These are phyloP conservation scores for Microtus montanus DNA, from an alignment of 2,113 vertebrate genomes.

Conservation along the genomic window DNA sequence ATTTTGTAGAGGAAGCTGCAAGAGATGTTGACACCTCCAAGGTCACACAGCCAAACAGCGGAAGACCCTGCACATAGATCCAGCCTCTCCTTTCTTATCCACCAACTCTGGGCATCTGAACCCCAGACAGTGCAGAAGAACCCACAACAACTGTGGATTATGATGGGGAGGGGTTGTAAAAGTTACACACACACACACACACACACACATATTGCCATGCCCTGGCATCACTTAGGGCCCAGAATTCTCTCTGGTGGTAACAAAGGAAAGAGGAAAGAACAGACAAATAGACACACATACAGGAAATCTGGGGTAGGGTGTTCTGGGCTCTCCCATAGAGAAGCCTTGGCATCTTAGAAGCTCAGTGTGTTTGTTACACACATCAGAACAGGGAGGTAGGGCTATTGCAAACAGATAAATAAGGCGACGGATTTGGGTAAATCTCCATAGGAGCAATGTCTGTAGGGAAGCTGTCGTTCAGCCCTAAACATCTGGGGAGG, in stretches of 20 bases:
- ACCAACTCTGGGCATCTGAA: not conserved
- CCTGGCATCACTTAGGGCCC: not conserved
- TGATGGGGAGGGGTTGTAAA: not conserved
- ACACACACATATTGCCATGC: not conserved
- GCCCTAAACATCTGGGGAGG: too few species aligned
- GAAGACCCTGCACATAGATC: not conserved
- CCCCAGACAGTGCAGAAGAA: accelerated
- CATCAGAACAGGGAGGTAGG: not conserved
- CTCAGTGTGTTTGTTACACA: not conserved
- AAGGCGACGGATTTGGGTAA: not conserved
- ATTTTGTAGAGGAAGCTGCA: too few species aligned
- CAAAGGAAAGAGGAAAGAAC: not conserved
- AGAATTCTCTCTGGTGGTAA: not conserved
- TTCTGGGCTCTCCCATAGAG: not conserved
- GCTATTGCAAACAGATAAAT: not conserved
- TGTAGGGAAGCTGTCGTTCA: not conserved
- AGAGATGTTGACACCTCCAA: not conserved
- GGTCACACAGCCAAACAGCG: accelerated
- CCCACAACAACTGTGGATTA: not conserved
- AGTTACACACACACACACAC: not conserved
- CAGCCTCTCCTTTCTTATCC: too few species aligned
- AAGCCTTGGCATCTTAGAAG: not conserved
- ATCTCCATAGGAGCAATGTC: not conserved
- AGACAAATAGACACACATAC: not conserved
- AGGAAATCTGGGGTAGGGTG: not conserved